Percentiles rank a stretch among this genome's conserved stretches.
phyloP scores from a whole-genome alignment of 2,797 vertebrate species.

The Rhynchotus rufescens region DNA sequence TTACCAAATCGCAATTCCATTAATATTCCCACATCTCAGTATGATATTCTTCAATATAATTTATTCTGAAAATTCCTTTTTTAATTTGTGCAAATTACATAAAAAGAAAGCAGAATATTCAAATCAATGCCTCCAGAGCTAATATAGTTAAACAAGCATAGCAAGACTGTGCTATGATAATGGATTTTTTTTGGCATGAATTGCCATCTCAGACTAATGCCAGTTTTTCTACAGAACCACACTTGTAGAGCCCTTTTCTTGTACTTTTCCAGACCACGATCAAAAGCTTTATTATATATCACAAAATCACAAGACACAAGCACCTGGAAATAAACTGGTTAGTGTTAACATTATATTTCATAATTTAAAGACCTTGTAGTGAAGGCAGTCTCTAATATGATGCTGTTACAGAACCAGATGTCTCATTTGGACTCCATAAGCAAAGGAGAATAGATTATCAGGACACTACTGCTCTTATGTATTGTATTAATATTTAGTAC shows the following conservation, averaged over 20 bases:
- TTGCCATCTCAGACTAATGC: neutral
- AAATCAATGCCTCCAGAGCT: neutral
- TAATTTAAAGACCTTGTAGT: neutral
- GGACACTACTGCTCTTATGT: neutral
- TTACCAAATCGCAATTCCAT: constrained; percentile 11
- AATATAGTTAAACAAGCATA: neutral
- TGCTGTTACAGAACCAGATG: neutral
- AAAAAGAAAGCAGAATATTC: neutral
- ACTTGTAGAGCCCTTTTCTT: neutral
- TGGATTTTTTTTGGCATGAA: neutral
- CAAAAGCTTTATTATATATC: neutral
- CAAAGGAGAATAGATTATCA: neutral
- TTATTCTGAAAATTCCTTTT: constrained; percentile 20
- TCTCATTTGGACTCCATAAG: neutral
- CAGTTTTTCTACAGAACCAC: neutral
- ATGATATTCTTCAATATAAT: neutral
- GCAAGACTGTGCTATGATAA: neutral
- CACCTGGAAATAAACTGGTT: neutral
- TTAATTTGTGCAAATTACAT: constrained; percentile 13
- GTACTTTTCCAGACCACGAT: neutral
- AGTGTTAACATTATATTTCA: neutral
- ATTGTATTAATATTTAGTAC: neutral
- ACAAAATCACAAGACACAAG: neutral
- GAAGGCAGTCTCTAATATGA: neutral
- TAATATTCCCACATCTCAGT: neutral